phyloP scores from a whole-genome alignment of 2,797 vertebrate species.

The Dicrostonyx torquatus region DNA sequence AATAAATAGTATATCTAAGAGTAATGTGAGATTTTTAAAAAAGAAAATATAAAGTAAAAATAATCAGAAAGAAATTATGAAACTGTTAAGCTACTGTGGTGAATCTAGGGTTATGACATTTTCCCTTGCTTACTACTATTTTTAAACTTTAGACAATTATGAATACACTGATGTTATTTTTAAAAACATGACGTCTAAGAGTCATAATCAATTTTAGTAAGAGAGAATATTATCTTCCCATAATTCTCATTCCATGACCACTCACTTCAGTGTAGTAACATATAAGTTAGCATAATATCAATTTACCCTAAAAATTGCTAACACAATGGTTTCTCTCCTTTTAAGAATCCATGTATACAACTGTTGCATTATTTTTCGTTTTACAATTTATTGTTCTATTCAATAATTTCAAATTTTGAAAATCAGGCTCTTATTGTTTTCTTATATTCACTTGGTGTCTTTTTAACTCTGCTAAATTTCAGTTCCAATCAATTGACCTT shows the following conservation, averaged over 20 bases:
- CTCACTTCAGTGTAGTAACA: neutral
- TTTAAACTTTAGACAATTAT: neutral
- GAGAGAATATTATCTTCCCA: neutral
- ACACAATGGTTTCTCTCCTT: neutral
- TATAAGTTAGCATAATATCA: neutral
- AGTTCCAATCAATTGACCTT: neutral
- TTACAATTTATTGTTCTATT: neutral
- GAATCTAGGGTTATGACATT: neutral
- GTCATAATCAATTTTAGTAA: neutral
- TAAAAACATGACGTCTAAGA: neutral
- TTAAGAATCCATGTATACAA: neutral
- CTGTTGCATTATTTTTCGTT: neutral
- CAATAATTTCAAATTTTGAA: neutral
- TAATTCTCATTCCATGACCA: neutral
- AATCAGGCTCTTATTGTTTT: neutral
- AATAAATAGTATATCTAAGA: too few relatives aligned
- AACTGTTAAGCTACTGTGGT: neutral
- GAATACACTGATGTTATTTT: neutral
- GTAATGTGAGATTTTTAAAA: too few relatives aligned
- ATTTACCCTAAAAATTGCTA: conserved; percentile 10
- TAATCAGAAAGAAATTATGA: neutral
- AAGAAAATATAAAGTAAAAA: neutral
- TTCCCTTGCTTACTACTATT: neutral
- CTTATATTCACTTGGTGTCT: neutral
- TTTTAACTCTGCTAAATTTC: neutral